Base-by-base conservation (phyloP, 92 coral and sea anemone species). In the Palythoa grandiflora region DNA sequence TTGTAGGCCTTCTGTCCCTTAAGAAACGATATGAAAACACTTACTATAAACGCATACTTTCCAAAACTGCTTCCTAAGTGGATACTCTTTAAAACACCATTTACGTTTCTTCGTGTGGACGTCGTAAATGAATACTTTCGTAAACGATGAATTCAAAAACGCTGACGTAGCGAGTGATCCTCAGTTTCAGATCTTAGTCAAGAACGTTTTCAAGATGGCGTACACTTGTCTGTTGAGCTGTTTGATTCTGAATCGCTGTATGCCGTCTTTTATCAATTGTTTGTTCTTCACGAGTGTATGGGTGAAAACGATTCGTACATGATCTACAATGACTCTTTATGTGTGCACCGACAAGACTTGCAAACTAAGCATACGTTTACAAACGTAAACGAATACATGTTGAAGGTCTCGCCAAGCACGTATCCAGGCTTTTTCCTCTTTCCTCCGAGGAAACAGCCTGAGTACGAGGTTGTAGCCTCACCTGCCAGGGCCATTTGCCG, bases 401-500 rank as follows among this genome's bases (percentile, higher is more conserved):
- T 35, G 37, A 66, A 6, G 48, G 3, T 44, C 7, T 44, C 50
- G 0, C 28, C 0, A 28, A 28, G 28, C 28, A 28, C 28, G 28
- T 28, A 28, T 28, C 28, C 28, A 28, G 28, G 28, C 28, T 28
- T 28, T 28, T 28, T 28, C 28, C 28, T 28, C 28, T 28, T 28
- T 51, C 6, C 55, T 11, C 55, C 55, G 86, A 71, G 74, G 28
- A 77, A 78, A 73, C 65, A 80, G 68, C 48, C 6, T 44, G 48
- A 3, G 48, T 3, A 44, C 48, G 48, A 6, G 48, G 3, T 44
- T 44, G 5, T 8, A 77, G 72, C 14, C 73, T 91, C 15, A 89
- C 95, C 75, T 87, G 93, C 95, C 95, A 93, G 14, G 95, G 95
- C 90, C 90, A 76, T 63, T 87, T 89, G 5, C 80, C 88, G 28